Evolutionary conservation across 1,140 invertebrate genomes (phyloP), one percentile per base, ranked within the genome.

Genomic region (Cylas formicarius): DNA sequence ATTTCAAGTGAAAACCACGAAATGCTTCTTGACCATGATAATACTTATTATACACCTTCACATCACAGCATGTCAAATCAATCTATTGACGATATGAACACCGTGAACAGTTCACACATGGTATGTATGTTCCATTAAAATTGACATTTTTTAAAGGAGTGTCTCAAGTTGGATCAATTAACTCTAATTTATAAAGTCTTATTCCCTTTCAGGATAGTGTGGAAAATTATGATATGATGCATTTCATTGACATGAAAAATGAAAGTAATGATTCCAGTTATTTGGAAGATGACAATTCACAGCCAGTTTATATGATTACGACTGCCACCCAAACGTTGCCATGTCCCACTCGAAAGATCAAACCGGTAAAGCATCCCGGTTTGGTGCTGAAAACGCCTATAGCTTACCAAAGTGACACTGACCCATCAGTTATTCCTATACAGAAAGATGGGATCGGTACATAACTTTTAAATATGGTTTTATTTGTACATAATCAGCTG

Each of bases 401-500:
- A 54, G 82, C 84, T 22, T 86, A 85, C 67, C 81, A 84, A 55
- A 78, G 82, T 48, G 80, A 83, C 60, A 82, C 82, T 31, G 82
- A 86, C 69, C 70, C 80, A 22, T 83, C 80, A 58, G 80, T 83
- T 42, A 84, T 86, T 65, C 82, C 82, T 24, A 86, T 86, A 60
- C 74, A 81, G 54, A 81, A 81, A 67, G 84, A 89, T 71, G 85
- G 85, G 56, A 86, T 87, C 73, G 84, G 84, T 86, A 71, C 11
- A 5, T 31, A 6, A 6, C 6, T 6, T 6, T 5, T 31, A 13
- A 16, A 5, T 43, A 6, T 5, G 11, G 11, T 31, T 13, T 17
- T 31, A 31, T 31, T 5, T 31, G n/a, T n/a, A n/a, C 24, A 17
- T 11, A 14, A 41, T 33, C 19, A 46, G 31, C 35, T 42, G 28